These are phyloP conservation scores for Poeciliopsis occidentalis DNA, from an alignment of 2,113 vertebrate species.

Conservation along the genomic window DNA sequence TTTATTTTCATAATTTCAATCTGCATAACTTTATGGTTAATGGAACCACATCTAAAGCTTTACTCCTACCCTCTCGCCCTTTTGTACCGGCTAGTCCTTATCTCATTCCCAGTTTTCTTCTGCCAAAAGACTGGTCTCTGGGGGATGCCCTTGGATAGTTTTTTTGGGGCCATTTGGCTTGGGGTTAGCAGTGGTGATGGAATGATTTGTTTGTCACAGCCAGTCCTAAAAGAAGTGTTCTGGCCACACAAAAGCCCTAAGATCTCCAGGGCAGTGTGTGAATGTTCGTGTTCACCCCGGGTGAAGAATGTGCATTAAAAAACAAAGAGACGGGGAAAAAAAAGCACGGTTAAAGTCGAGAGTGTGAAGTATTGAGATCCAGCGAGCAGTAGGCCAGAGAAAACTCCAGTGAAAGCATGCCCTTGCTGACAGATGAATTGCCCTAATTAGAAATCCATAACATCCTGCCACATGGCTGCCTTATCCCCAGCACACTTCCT, in stretches of 20 bases:
- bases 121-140: slow-evolving; percentile 52
- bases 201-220: slow-evolving; percentile 59
- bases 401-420: slow-evolving; percentile 92
- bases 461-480: slow-evolving; percentile 99
- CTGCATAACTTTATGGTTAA: no score
- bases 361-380: slow-evolving; percentile 62
- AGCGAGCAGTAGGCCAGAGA: slow-evolving; percentile 57
- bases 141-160: slow-evolving; percentile 42
- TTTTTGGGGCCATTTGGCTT: slow-evolving; percentile 34
- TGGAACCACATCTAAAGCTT: slow-evolving; percentile 18
- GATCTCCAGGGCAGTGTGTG: slow-evolving; percentile 27
- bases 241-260: slow-evolving; percentile 36
- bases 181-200: slow-evolving; percentile 47
- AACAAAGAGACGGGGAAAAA: not conserved
- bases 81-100: slow-evolving; percentile 48
- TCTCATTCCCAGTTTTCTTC: slow-evolving; percentile 57
- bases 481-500: slow-evolving; percentile 99
- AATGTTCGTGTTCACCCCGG: slow-evolving; percentile 42
- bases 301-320: slow-evolving; percentile 53
- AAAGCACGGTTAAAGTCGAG: slow-evolving; percentile 42
- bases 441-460: slow-evolving; percentile 99
- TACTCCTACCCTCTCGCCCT: slow-evolving; percentile 26
- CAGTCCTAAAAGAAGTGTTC: slow-evolving; percentile 37
- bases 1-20: no score
- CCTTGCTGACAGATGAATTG: slow-evolving; percentile 99